A percentile compares a stretch with the other conserved stretches of the same genome.
phyloP scores from a whole-genome alignment of 2,797 vertebrate genomes.

The Bucorvus abyssinicus region DNA sequence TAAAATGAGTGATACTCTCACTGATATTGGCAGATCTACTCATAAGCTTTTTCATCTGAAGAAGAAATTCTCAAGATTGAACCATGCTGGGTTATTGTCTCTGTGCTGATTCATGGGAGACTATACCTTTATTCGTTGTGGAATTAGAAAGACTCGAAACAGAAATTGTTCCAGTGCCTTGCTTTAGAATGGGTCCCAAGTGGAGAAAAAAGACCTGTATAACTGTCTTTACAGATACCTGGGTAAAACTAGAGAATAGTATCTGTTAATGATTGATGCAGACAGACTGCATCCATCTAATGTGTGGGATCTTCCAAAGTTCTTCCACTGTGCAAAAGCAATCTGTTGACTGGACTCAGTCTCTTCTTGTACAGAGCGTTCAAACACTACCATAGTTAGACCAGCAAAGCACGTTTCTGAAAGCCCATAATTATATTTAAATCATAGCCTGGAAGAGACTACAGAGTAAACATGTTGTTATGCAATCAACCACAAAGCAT shows the following conservation, averaged over 20 bases:
- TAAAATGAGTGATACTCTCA: neutral
- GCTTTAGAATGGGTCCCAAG: neutral
- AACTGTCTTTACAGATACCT: neutral
- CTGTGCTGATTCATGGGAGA: neutral
- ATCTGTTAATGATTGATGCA: neutral
- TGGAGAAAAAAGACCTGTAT: neutral
- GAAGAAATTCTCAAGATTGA: neutral
- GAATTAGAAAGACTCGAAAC: neutral
- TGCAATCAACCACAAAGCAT: neutral
- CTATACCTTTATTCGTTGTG: neutral
- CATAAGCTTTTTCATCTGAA: neutral
- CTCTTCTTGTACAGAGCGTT: neutral
- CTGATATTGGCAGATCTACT: neutral
- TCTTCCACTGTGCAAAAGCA: neutral
- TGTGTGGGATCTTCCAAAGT: neutral
- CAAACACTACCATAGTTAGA: neutral
- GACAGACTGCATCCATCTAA: neutral
- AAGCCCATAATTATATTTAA: conserved; percentile 37
- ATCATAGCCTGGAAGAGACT: conserved; percentile 9
- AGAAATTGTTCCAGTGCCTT: neutral
- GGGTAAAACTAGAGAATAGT: neutral
- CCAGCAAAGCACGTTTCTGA: neutral
- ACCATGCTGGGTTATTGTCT: neutral
- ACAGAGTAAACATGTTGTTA: conserved; percentile 4
- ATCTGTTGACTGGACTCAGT: neutral